Percentiles rank a stretch among this genome's conserved stretches.
phyloP scores from a whole-genome alignment of 2,888 invertebrate genomes.

The Pterostichus niger region DNA sequence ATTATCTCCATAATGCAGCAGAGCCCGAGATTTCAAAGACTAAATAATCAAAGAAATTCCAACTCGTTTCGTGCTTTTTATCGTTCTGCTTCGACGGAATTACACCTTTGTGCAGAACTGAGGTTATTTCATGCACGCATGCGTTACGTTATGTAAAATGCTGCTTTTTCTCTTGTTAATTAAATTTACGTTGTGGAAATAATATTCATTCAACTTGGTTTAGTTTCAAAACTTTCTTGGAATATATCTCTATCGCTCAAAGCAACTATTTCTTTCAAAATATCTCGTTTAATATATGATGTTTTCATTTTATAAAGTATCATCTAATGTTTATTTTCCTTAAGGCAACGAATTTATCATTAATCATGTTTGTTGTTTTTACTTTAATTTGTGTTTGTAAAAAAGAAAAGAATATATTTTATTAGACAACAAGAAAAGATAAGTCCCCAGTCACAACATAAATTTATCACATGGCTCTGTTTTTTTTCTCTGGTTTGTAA shows the following conservation, averaged over 20 bases:
- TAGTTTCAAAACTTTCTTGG: constrained; percentile 11
- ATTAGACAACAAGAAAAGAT: constrained; percentile 36
- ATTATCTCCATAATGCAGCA: constrained; percentile 45
- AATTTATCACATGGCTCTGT: constrained; percentile 45
- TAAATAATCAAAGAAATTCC: constrained; percentile 55
- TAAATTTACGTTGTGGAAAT: constrained; percentile 3
- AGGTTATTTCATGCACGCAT: constrained; percentile 27
- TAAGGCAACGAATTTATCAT: constrained; percentile 26
- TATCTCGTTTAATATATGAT: neutral
- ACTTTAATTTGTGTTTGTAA: constrained; percentile 10
- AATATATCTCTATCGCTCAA: neutral
- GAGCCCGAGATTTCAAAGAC: constrained; percentile 26
- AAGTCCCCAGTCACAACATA: constrained; percentile 47
- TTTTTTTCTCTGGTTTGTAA: constrained; percentile 42
- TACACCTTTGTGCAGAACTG: constrained; percentile 33
- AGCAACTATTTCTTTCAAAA: constrained; percentile 1
- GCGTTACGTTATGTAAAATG: constrained; percentile 15
- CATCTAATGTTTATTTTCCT: neutral
- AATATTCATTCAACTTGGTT: constrained; percentile 26
- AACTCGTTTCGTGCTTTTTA: constrained; percentile 42
- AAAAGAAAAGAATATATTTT: constrained; percentile 11
- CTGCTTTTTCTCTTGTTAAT: constrained; percentile 27
- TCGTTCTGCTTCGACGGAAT: constrained; percentile 18
- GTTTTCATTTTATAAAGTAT: neutral
- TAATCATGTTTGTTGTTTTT: constrained; percentile 15